These are phyloP conservation scores for Passerculus sandwichensis DNA, from an alignment of 2,797 vertebrate genomes.

Conservation along the genomic window DNA sequence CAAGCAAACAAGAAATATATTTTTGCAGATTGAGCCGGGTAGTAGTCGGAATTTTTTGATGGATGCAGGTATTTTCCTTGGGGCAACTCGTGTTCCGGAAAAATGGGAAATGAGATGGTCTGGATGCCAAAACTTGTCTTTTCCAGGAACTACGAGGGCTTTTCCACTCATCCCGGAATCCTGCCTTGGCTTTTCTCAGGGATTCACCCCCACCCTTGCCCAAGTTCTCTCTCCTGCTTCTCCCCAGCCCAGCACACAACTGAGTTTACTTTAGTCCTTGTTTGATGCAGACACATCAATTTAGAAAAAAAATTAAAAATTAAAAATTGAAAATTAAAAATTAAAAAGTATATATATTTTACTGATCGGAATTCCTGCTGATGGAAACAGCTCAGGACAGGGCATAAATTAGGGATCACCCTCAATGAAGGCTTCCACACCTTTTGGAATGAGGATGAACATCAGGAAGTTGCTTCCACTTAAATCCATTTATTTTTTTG, in stretches of 20 bases:
- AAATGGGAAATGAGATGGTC: not conserved
- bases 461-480: not conserved
- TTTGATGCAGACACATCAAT: not conserved
- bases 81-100: no score
- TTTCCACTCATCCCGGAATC: not conserved
- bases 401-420: not conserved
- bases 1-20: no score
- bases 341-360: no score
- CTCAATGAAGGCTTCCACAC: not conserved
- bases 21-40: not conserved
- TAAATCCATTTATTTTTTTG: not conserved
- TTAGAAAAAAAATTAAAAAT: not conserved
- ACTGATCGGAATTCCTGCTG: not conserved
- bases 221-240: not conserved
- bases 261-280: not conserved
- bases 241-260: rapidly evolving
- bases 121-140: not conserved
- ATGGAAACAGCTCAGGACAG: not conserved
- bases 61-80: not conserved
- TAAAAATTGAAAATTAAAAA: not conserved
- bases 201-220: rapidly evolving
- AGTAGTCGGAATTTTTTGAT: rapidly evolving
- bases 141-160: not conserved
- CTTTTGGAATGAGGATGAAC: not conserved
- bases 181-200: not conserved